These are phyloP conservation scores for Bergia puertoricense DNA, from an alignment of 92 coral and sea anemone species.

Conservation along the genomic window DNA sequence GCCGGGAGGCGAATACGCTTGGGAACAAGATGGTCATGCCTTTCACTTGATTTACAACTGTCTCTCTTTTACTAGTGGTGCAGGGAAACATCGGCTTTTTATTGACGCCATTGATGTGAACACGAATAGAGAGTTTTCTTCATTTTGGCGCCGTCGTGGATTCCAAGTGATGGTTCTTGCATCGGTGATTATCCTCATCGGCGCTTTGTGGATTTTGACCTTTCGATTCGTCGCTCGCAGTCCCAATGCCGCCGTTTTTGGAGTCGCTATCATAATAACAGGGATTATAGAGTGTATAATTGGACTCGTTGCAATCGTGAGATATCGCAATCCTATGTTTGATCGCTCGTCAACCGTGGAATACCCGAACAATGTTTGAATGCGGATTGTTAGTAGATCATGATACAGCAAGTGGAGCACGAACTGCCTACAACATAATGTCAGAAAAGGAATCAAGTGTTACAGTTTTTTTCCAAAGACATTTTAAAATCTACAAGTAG, in stretches of 20 bases:
- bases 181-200: slow-evolving; percentile 32
- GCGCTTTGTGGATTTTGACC: slow-evolving; percentile 42
- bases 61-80: slow-evolving; percentile 50
- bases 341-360: slow-evolving; percentile 16
- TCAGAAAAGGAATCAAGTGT: neutral
- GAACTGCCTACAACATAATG: neutral
- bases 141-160: slow-evolving; percentile 62
- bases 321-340: slow-evolving; percentile 33
- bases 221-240: slow-evolving; percentile 37
- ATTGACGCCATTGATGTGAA: slow-evolving; percentile 67
- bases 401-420: slow-evolving; percentile 8
- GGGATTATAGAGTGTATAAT: slow-evolving; percentile 31
- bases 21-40: slow-evolving; percentile 68
- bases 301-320: slow-evolving; percentile 36
- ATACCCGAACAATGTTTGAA: slow-evolving; percentile 26
- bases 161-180: slow-evolving; percentile 49
- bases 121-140: slow-evolving; percentile 59
- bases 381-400: neutral
- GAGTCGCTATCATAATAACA: slow-evolving; percentile 37
- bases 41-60: slow-evolving; percentile 59
- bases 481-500: too few relatives aligned
- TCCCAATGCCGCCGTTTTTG: slow-evolving; percentile 26
- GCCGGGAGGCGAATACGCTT: slow-evolving; percentile 58
- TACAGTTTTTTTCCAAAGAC: too few relatives aligned
- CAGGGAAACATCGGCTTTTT: slow-evolving; percentile 62